A percentile compares a stretch with the other conserved stretches of the same genome.
Conservation (phyloP, 2,888 invertebrate genomes). For the Trachelus tabidus region DNA sequence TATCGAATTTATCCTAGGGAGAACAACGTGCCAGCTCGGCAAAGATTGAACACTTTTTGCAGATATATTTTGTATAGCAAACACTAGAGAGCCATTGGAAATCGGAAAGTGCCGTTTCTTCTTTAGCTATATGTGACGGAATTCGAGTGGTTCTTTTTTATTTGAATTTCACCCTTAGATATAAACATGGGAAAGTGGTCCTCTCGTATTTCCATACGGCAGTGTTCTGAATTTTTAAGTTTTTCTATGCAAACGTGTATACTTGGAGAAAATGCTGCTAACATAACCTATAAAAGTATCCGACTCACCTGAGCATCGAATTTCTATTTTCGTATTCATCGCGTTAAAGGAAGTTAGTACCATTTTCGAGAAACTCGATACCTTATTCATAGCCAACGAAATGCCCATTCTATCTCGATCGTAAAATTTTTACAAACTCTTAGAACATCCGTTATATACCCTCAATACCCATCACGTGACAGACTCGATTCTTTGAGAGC, state of each 20-base stretch:
- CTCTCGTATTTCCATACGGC: neutral
- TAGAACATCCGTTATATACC: neutral
- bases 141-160: neutral
- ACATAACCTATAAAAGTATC: neutral
- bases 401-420: neutral
- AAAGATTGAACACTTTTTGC: neutral
- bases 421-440: neutral
- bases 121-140: neutral
- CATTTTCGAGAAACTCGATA: neutral
- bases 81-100: neutral
- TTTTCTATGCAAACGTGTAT: neutral
- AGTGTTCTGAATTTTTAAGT: neutral
- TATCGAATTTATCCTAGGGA: neutral
- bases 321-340: neutral
- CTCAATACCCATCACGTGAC: neutral
- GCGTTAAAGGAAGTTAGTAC: neutral
- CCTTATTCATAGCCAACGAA: neutral
- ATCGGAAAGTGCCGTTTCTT: neutral
- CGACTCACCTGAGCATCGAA: neutral
- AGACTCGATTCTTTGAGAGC: neutral
- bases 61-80: neutral
- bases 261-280: neutral
- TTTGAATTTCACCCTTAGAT: neutral
- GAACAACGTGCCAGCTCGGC: neutral
- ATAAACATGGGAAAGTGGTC: neutral